Evolutionary conservation across 2,113 vertebrate species (phyloP).

Genomic region (Semicossyphus pulcher): DNA sequence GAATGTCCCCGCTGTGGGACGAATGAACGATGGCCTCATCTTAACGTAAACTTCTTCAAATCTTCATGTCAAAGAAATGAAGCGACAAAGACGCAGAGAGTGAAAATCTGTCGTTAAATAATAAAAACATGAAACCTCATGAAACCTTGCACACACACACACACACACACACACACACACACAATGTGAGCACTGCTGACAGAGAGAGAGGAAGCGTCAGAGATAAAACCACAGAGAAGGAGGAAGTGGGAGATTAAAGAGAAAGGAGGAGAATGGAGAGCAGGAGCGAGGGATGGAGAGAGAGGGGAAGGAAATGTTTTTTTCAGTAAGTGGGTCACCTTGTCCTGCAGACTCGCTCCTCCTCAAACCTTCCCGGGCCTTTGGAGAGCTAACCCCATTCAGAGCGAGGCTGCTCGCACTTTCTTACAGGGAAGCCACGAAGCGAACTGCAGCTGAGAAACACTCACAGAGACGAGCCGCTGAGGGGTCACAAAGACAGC

Average conservation of each 20-base stretch:
- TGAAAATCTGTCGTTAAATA: not conserved
- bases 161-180: too few relatives aligned
- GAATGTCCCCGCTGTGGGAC: too few relatives aligned
- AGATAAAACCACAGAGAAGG: conserved; percentile 1
- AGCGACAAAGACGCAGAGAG: not conserved
- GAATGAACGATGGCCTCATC: too few relatives aligned
- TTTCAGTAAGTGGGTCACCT: conserved; percentile 74
- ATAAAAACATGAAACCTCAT: too few relatives aligned
- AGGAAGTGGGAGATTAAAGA: conserved; percentile 16
- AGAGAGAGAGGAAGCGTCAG: not conserved
- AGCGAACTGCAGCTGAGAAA: conserved; percentile 11
- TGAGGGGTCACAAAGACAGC: not conserved
- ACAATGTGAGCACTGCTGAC: not conserved
- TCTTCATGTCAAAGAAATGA: not conserved
- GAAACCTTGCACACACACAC: too few relatives aligned
- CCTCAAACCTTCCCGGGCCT: conserved; percentile 59
- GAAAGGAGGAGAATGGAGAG: conserved; percentile 5
- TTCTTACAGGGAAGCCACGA: conserved; percentile 25
- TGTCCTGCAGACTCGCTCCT: conserved; percentile 68
- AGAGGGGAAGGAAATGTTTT: conserved; percentile 29
- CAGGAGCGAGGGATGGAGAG: conserved; percentile 14
- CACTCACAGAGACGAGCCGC: not conserved
- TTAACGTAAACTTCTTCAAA: too few relatives aligned
- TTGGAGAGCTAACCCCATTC: conserved; percentile 76
- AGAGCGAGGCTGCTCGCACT: conserved; percentile 28